Evolutionary conservation across 2,888 invertebrate species (phyloP), one percentile per base, ranked within the genome.

Genomic region (Sisyra nigra): DNA sequence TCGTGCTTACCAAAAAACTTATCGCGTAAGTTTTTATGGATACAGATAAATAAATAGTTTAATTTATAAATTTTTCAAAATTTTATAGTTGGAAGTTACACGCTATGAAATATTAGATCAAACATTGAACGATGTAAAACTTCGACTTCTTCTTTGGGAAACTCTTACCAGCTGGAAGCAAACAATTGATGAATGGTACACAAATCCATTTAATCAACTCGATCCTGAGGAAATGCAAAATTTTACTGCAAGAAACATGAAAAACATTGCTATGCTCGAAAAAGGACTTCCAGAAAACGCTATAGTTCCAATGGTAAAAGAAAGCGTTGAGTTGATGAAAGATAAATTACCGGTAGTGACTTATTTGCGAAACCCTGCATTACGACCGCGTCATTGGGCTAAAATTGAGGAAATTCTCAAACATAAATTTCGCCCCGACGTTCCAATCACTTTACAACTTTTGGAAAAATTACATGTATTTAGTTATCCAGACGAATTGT

Each of bases 331-430:
- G 49, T 57, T 70, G 4, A 81, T 91, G 56, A 81, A 80, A 54
- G 79, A 80, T 18, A 87, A 86, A 72, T 55, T 87, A 41, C 84
- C 88, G 1, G 78, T 84, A 3, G 76, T 92, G 51, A 73, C 79
- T 1, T 83, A 83, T 54, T 64, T 92, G 31, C 71, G 87, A 41
- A 92, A 87, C 63, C 83, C 84, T 0, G 71, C 80, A 14, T 61
- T 92, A 40, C 80, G 80, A 55, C 52, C 62, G 41, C 75, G 91
- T 0, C 92, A 92, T 57, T 91, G 89, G 89, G 68, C 78, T n/a
- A 71, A 72, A 54, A 80, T 92, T 36, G 86, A 89, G 55, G 70
- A 71, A 11, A 62, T 84, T 10, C 57, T 92, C 2, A 69, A 71
- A 47, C 74, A 79, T n/a, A 80, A 84, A 51, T 76, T 87, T 52